phyloP scores from a whole-genome alignment of 2,113 vertebrate species.

The Chamaetylas fuelleborni region DNA sequence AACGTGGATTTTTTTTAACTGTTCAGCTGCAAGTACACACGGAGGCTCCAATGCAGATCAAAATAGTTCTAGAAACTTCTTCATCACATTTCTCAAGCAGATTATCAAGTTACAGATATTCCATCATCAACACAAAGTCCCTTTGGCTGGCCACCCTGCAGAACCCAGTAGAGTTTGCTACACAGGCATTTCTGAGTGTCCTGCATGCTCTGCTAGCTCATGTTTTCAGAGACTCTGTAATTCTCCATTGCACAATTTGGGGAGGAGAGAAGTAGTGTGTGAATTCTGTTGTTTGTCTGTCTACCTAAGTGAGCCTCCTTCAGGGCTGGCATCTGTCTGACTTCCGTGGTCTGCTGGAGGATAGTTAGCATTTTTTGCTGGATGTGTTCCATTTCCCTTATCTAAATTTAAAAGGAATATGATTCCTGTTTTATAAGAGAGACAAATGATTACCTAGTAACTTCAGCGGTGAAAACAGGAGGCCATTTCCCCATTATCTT shows the following conservation, averaged over 20 bases:
- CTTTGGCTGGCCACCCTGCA: background rate
- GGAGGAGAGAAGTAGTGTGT: background rate
- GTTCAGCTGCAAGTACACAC: background rate
- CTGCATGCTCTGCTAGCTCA: background rate
- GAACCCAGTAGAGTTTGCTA: background rate
- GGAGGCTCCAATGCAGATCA: background rate
- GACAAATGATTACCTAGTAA: background rate
- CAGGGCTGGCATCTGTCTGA: background rate
- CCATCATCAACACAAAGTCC: background rate
- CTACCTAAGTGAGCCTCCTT: background rate
- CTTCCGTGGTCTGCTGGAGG: background rate
- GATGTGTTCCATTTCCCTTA: background rate
- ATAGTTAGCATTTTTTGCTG: background rate
- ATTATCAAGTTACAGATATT: conserved; percentile 4
- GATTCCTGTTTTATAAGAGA: background rate
- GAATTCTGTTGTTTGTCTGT: background rate
- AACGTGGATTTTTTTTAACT: background rate
- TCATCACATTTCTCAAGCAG: background rate
- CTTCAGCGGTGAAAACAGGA: background rate
- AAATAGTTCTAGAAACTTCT: background rate
- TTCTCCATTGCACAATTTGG: background rate
- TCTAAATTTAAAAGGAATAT: background rate
- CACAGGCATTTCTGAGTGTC: background rate
- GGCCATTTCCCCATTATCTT: background rate
- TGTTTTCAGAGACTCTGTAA: background rate